Conservation (phyloP, 1,140 invertebrate species). For the Rhyzopertha dominica region DNA sequence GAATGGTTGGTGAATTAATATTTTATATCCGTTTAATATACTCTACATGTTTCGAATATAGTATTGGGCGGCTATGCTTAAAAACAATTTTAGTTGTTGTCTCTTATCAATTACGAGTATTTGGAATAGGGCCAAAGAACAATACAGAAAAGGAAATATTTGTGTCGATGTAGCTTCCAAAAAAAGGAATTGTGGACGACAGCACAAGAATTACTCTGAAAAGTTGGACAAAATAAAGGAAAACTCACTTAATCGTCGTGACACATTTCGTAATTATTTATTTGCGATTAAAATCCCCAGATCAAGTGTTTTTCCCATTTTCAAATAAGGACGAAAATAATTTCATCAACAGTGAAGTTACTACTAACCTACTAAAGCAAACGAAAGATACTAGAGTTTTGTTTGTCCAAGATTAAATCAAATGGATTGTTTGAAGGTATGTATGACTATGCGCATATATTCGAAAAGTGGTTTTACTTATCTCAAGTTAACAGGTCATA, state of each 20-base stretch:
- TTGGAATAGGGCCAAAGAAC: slow-evolving; percentile 8
- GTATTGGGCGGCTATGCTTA: slow-evolving; percentile 15
- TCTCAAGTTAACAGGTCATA: slow-evolving; percentile 14
- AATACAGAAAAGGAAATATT: slow-evolving; percentile 9
- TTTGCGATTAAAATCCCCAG: slow-evolving; percentile 14
- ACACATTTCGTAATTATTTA: slow-evolving; percentile 3
- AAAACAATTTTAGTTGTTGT: too few species aligned
- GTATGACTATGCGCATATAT: slow-evolving; percentile 11
- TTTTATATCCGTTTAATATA: too few species aligned
- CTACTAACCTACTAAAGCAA: slow-evolving; percentile 12
- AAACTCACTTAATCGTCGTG: slow-evolving; percentile 9
- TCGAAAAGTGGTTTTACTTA: slow-evolving; percentile 17
- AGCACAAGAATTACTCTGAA: slow-evolving; percentile 11
- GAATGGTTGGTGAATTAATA: too few species aligned
- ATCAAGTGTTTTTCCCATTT: slow-evolving; percentile 10
- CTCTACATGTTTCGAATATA: slow-evolving; percentile 6
- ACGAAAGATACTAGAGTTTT: slow-evolving; percentile 13
- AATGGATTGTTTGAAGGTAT: slow-evolving; percentile 11
- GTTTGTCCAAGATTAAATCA: slow-evolving; percentile 14
- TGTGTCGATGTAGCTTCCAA: slow-evolving; percentile 8
- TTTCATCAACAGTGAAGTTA: slow-evolving; percentile 13
- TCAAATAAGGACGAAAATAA: slow-evolving; percentile 11
- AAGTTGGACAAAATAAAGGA: slow-evolving; percentile 13
- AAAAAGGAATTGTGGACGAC: slow-evolving; percentile 10
- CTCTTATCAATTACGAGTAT: slow-evolving; percentile 8